A percentile compares a stretch with the other conserved stretches of the same genome.
Evolutionary conservation across 2,888 invertebrate species (phyloP).

Genomic region (Noctua janthe): DNA sequence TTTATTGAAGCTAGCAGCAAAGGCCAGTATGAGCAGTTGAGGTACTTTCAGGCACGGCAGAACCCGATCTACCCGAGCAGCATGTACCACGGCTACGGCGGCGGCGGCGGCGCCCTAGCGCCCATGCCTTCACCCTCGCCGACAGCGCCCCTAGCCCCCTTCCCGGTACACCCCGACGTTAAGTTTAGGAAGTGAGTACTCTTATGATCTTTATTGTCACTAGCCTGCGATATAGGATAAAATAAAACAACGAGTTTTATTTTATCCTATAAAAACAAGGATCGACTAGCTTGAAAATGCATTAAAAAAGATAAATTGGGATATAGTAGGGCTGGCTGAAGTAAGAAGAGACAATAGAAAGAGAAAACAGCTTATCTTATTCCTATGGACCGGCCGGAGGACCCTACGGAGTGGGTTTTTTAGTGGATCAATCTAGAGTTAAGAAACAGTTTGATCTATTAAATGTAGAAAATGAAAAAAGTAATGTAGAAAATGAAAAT

Average conservation of each 20-base stretch:
- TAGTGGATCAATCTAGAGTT: too few relatives aligned
- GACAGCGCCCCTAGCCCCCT: conserved; percentile 88
- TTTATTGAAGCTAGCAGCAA: background rate
- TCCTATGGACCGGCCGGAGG: too few relatives aligned
- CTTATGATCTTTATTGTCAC: background rate
- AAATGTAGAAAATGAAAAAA: too few relatives aligned
- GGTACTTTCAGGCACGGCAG: conserved; percentile 86
- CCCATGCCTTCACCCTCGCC: conserved; percentile 87
- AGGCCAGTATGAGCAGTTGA: background rate
- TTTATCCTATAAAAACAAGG: background rate
- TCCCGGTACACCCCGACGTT: conserved; percentile 98
- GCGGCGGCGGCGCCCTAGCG: conserved; percentile 81
- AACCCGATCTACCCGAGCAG: conserved; percentile 90
- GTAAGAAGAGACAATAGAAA: too few relatives aligned
- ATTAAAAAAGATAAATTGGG: too few relatives aligned
- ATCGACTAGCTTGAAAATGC: too few relatives aligned
- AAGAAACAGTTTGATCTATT: too few relatives aligned
- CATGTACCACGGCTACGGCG: conserved; percentile 90
- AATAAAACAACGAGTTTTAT: background rate
- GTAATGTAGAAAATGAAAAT: too few relatives aligned
- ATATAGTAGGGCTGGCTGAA: too few relatives aligned
- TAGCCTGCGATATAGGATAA: background rate
- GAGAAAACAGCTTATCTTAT: too few relatives aligned
- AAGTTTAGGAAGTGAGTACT: conserved; percentile 92
- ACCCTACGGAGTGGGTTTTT: too few relatives aligned